phyloP scores from a whole-genome alignment of 2,113 vertebrate genomes.

The Daubentonia madagascariensis region DNA sequence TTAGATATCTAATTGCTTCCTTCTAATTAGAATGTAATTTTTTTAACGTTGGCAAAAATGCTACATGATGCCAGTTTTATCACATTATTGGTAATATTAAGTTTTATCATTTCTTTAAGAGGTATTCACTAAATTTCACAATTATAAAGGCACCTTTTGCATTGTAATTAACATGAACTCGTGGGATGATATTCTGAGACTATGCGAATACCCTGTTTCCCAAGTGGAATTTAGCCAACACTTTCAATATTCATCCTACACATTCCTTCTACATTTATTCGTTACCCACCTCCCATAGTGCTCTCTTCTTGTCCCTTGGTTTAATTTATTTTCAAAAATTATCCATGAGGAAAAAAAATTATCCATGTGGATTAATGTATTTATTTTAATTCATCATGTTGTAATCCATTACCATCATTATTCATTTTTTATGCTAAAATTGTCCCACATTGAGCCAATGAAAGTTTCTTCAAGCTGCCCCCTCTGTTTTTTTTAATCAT shows the following conservation, averaged over 20 bases:
- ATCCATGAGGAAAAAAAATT: too few relatives aligned
- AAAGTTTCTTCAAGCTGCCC: background rate
- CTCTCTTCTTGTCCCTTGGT: background rate
- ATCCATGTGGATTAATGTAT: background rate
- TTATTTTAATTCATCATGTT: background rate
- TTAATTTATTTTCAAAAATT: constrained; percentile 11
- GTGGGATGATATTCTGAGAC: background rate
- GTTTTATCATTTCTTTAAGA: background rate
- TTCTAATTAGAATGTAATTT: background rate
- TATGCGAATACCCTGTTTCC: background rate
- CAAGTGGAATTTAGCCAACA: background rate
- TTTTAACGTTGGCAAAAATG: background rate
- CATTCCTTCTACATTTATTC: background rate
- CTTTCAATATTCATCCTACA: background rate
- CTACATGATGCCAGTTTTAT: background rate
- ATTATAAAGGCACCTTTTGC: background rate
- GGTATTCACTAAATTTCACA: background rate
- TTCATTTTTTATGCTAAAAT: background rate
- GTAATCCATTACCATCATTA: background rate
- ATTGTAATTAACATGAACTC: background rate
- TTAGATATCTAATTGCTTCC: background rate
- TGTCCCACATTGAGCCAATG: background rate
- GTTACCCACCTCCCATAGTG: background rate
- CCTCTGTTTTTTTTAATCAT: background rate
- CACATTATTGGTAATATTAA: background rate